Conservation (phyloP, 2,113 vertebrate species). For the Urocitellus parryii region DNA sequence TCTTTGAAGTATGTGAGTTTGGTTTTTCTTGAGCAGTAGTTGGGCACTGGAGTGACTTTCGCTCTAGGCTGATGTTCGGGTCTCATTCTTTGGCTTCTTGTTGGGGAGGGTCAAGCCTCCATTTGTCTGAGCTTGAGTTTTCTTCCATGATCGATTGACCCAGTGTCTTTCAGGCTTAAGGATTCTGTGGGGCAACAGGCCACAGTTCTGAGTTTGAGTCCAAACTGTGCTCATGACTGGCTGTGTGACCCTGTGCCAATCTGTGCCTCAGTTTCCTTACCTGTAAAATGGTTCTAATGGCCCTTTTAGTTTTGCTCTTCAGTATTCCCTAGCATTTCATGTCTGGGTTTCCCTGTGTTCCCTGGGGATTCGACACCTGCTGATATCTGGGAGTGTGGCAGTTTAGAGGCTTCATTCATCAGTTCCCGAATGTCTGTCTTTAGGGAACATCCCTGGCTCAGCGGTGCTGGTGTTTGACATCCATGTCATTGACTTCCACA, state of each 20-base stretch:
- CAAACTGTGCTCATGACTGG: background rate
- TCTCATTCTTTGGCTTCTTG: background rate
- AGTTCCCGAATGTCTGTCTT: background rate
- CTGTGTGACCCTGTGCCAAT: background rate
- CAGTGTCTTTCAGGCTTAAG: background rate
- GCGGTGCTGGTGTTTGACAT: slow-evolving; percentile 97
- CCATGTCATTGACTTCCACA: slow-evolving; percentile 97
- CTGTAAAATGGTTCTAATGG: background rate
- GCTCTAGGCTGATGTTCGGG: background rate
- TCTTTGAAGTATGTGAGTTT: background rate
- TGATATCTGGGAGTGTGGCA: background rate
- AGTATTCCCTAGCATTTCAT: background rate
- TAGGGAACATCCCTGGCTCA: slow-evolving; percentile 97
- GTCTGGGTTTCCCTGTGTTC: background rate
- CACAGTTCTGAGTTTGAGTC: background rate
- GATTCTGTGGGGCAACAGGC: background rate
- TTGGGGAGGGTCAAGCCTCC: background rate
- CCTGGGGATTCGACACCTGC: background rate
- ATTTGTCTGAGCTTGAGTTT: background rate
- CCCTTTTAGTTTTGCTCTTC: background rate
- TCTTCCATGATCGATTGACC: background rate
- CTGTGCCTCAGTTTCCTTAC: background rate
- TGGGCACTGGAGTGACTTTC: background rate
- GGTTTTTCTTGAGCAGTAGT: background rate
- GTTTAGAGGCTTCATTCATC: background rate